phyloP scores from a whole-genome alignment of 2,113 vertebrate species.

The Stigmatopora nigra region DNA sequence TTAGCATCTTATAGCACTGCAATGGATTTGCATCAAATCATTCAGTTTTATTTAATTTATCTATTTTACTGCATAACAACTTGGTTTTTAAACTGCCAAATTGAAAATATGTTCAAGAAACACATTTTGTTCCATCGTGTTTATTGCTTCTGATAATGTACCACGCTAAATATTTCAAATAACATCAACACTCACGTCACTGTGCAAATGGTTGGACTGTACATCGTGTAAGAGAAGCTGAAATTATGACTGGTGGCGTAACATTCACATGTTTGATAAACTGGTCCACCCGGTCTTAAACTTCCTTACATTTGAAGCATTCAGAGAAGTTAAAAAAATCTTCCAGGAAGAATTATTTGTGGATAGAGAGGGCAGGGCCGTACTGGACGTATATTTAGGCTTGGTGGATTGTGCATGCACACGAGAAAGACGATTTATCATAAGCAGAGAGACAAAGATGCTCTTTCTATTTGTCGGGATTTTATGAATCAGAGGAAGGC shows the following conservation, averaged over 20 bases:
- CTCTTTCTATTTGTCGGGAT: neutral
- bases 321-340: neutral
- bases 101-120: neutral
- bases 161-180: neutral
- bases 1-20: neutral
- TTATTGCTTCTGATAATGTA: neutral
- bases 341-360: slow-evolving; percentile 7
- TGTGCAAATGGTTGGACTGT: neutral
- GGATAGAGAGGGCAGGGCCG: slow-evolving; percentile 17
- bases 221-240: neutral
- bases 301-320: neutral
- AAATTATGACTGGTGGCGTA: neutral
- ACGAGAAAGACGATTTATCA: slow-evolving; percentile 8
- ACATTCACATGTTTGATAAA: neutral
- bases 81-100: neutral
- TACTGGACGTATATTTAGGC: neutral
- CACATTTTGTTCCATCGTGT: neutral
- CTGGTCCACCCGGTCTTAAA: neutral
- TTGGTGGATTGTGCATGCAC: slow-evolving; percentile 16
- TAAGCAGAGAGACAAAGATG: slow-evolving; percentile 3
- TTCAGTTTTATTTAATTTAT: neutral
- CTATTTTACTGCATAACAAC: neutral
- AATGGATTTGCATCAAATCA: too few species aligned
- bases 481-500: neutral
- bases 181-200: neutral